phyloP scores from a whole-genome alignment of 1,140 invertebrate genomes.

The Saccostrea echinata region DNA sequence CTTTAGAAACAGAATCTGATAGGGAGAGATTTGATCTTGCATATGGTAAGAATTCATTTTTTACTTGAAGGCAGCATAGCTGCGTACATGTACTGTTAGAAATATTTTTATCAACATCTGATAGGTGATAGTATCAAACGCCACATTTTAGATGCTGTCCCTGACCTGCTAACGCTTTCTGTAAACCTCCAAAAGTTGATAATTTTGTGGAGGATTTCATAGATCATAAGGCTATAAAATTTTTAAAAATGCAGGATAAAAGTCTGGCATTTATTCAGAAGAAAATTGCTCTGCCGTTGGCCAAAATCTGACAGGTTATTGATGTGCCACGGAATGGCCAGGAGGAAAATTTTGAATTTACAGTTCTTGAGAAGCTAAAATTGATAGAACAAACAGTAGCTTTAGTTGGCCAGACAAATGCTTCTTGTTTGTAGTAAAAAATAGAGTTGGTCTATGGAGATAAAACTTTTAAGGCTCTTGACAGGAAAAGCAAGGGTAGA shows the following conservation, averaged over 20 bases:
- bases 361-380: slow-evolving; percentile 9
- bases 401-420: slow-evolving; percentile 18
- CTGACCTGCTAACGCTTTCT: not conserved
- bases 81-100: not conserved
- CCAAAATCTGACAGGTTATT: slow-evolving; percentile 14
- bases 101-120: slow-evolving; percentile 16
- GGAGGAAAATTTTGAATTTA: not conserved
- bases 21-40: not conserved
- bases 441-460: not conserved
- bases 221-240: not conserved
- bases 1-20: not conserved
- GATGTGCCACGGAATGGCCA: not conserved
- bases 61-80: slow-evolving; percentile 15
- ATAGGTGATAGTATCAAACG: slow-evolving; percentile 11
- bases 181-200: not conserved
- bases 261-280: slow-evolving; percentile 34
- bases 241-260: slow-evolving; percentile 35
- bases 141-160: not conserved
- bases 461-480: not conserved
- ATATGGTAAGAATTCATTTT: not conserved
- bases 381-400: not conserved
- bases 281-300: slow-evolving; percentile 15
- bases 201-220: not conserved
- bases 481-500: not conserved
- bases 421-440: slow-evolving; percentile 1